These are phyloP conservation scores for Notamacropus eugenii DNA, from an alignment of 2,797 vertebrate species.

Conservation along the genomic window DNA sequence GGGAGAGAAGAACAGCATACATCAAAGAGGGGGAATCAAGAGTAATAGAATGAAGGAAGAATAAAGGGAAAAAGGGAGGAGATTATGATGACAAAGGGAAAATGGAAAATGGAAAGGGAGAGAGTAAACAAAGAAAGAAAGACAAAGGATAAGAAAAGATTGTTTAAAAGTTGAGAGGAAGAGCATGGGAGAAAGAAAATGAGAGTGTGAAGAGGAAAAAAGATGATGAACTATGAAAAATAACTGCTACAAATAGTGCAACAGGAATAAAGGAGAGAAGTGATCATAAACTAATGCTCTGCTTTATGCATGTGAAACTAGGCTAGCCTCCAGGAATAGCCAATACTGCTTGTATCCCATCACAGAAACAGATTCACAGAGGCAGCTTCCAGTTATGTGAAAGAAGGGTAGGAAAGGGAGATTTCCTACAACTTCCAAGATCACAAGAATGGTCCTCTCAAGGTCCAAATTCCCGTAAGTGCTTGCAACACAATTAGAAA, in stretches of 20 bases:
- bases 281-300: neutral
- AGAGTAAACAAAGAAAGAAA: conserved; percentile 26
- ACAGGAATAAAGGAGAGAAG: neutral
- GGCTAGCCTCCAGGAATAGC: neutral
- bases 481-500: neutral
- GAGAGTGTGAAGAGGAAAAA: neutral
- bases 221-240: neutral
- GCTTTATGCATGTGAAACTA: neutral
- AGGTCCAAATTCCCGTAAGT: neutral
- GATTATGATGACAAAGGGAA: neutral
- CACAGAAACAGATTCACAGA: neutral
- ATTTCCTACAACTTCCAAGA: neutral
- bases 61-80: neutral
- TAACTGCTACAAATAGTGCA: neutral
- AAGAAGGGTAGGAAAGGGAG: neutral
- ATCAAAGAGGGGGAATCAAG: neutral
- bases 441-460: neutral
- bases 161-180: neutral
- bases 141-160: neutral
- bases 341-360: neutral
- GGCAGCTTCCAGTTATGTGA: neutral
- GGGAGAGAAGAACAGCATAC: conserved; percentile 3
- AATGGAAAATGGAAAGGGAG: neutral
- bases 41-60: conserved; percentile 22
- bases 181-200: neutral